A percentile compares a stretch with the other conserved stretches of the same genome.
phyloP scores from a whole-genome alignment of 2,113 vertebrate species.

The Prolemur simus region DNA sequence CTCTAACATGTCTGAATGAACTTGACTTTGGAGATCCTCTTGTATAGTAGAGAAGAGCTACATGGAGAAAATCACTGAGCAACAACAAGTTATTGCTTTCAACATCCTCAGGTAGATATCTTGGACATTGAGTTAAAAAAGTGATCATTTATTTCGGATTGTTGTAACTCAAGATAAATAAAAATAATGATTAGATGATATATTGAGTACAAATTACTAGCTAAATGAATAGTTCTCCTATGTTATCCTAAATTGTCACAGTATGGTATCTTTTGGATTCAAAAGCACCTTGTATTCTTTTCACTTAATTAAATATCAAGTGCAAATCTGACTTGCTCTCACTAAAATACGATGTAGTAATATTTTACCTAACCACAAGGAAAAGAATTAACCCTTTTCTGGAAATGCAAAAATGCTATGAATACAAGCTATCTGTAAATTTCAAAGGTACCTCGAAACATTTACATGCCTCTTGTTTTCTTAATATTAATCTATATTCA shows the following conservation, averaged over 20 bases:
- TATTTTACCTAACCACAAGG: neutral
- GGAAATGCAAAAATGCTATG: neutral
- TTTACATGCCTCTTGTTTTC: neutral
- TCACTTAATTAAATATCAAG: constrained; percentile 1
- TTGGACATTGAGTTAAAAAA: neutral
- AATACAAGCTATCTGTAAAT: neutral
- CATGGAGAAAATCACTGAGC: neutral
- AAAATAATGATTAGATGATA: neutral
- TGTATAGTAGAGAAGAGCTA: neutral
- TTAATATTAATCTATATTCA: neutral
- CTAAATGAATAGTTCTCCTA: neutral
- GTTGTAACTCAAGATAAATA: neutral
- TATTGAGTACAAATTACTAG: neutral
- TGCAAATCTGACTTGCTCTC: neutral
- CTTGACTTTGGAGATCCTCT: neutral
- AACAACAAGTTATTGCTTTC: neutral
- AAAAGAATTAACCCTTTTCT: neutral
- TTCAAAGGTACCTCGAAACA: neutral
- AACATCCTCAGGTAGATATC: neutral
- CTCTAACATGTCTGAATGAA: neutral
- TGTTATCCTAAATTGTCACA: neutral
- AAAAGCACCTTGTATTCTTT: neutral
- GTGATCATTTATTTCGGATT: neutral
- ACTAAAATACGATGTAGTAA: neutral
- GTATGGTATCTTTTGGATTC: neutral